Base-by-base conservation (phyloP, 2,797 vertebrate genomes). In the Muscicapa comitata region DNA sequence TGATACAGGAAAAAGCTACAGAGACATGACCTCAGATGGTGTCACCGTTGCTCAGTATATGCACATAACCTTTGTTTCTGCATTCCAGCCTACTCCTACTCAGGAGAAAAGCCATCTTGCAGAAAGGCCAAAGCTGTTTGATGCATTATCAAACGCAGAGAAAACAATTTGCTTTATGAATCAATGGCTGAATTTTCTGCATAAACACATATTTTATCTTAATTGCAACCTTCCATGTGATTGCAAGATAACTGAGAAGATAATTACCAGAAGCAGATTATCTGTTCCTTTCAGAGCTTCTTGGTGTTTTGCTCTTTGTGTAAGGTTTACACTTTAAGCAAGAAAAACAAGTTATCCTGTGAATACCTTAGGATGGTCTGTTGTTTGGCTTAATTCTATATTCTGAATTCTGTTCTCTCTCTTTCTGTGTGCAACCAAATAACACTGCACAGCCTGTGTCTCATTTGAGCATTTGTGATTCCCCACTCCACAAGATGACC, bases 261-360 rank as follows among this genome's bases (percentile, higher is more conserved):
- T 70, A 59, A 82, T 96, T 93, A 73, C 63, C 67, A 89, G 93
- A 73, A 94, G 90, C n/a, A 63, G 59, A 88, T 88, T 94, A 93
- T 40, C n/a, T 0, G 0, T 24, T 92, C 86, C 37, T 90, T 73
- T 88, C 54, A 73, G 40, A 82, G 21, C 50, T 72, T 78, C 54
- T 59, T 75, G 26, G 35, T 71, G 26, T 80, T 88, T 67, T 83
- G 24, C 42, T 88, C 78, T 80, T 91, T 80, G 47, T 58, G 43
- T 45, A 66, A 62, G 59, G 55, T 50, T 93, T 90, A 82, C 13
- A 43, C 57, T 86, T 87, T 54, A 63, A 90, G 53, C 88, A 57
- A 42, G 90, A 86, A 95, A 95, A 93, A 63, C 80, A 75, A 82
- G 78, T 85, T 94, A 18, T 63, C 26, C 63, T 45, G 26, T 79